phyloP scores from a whole-genome alignment of 2,888 invertebrate species.

The Caradrina kadenii region DNA sequence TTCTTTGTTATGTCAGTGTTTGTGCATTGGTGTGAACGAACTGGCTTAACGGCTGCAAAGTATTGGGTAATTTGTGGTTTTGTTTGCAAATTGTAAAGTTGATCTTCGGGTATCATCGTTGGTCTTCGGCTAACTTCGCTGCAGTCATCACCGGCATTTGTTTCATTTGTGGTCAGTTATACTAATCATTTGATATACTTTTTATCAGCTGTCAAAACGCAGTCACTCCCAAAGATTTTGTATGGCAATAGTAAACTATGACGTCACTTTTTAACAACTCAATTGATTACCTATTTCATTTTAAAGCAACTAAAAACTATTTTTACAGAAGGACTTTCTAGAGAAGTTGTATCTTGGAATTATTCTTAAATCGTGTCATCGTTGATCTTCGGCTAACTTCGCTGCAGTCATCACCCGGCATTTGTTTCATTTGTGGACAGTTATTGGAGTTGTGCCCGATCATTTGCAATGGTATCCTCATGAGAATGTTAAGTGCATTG shows the following conservation, averaged over 20 bases:
- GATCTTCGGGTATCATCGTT: not conserved
- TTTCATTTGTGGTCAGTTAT: slow-evolving; percentile 17
- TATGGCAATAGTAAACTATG: too few relatives aligned
- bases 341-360: too few relatives aligned
- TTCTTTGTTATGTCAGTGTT: slow-evolving; percentile 43
- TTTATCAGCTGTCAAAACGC: too few relatives aligned
- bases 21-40: slow-evolving; percentile 31
- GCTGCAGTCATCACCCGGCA: not conserved
- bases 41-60: slow-evolving; percentile 11
- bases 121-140: slow-evolving; percentile 1
- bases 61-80: slow-evolving; percentile 6
- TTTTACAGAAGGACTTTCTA: too few relatives aligned
- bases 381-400: not conserved
- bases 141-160: not conserved
- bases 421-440: slow-evolving; percentile 4
- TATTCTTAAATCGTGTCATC: not conserved
- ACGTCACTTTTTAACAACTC: too few relatives aligned
- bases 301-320: too few relatives aligned
- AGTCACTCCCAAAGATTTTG: too few relatives aligned
- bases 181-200: too few relatives aligned
- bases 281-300: too few relatives aligned
- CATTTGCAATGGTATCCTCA: slow-evolving; percentile 16
- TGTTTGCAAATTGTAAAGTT: not conserved
- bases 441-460: slow-evolving; percentile 46
- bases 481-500: slow-evolving; percentile 38